Evolutionary conservation across 1,140 invertebrate genomes (phyloP).

Genomic region (Venturia canescens): DNA sequence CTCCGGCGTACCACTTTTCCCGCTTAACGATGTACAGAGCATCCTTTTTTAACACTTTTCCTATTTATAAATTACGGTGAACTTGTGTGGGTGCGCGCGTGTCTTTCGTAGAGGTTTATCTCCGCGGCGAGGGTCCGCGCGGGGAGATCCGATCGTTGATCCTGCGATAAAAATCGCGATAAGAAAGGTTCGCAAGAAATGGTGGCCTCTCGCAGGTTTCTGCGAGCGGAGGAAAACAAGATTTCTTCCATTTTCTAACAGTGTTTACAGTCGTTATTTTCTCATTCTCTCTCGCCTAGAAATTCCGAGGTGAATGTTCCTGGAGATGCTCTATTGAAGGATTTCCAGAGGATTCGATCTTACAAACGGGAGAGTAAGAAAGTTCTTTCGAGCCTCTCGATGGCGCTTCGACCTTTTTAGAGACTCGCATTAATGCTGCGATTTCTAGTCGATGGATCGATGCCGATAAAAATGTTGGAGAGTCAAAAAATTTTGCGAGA

Average conservation of each 20-base stretch:
- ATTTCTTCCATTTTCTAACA: too few relatives aligned
- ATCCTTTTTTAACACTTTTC: slow-evolving; percentile 13
- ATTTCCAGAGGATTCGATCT: too few relatives aligned
- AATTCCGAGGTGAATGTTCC: too few relatives aligned
- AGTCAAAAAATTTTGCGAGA: not conserved
- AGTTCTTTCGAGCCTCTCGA: too few relatives aligned
- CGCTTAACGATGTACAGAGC: slow-evolving; percentile 1
- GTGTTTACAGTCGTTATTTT: too few relatives aligned
- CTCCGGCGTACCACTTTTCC: slow-evolving; percentile 22
- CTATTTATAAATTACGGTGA: not conserved
- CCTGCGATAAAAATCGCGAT: slow-evolving; percentile 1
- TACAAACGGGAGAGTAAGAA: too few relatives aligned
- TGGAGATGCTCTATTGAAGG: too few relatives aligned
- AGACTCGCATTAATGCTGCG: not conserved
- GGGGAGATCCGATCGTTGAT: not conserved
- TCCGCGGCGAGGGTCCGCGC: not conserved
- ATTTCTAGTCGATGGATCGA: not conserved
- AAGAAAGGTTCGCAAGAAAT: not conserved
- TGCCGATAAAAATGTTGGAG: not conserved
- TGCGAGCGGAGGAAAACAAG: too few relatives aligned
- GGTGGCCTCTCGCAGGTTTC: not conserved
- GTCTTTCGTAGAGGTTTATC: not conserved
- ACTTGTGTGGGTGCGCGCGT: not conserved
- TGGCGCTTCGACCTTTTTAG: too few relatives aligned
- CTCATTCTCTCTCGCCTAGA: too few relatives aligned